Evolutionary conservation across 2,888 invertebrate species (phyloP), one percentile per base, ranked within the genome.

Genomic region (Meteorus colon): DNA sequence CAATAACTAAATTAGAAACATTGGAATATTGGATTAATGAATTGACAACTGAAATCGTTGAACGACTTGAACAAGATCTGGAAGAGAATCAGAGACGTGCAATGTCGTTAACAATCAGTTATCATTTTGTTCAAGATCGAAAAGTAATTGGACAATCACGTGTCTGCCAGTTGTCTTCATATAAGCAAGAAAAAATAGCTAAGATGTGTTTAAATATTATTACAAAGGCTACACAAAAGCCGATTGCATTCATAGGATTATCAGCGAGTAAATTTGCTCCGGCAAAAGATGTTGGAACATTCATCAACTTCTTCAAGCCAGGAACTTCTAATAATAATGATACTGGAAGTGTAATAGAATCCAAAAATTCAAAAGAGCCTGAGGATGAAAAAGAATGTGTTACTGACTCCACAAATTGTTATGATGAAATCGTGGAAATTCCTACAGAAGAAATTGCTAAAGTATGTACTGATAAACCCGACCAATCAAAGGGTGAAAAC

Each of bases 71-170:
- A 60, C 94, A 95, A 85, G 98, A 98, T 90, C 90, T 92, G 0
- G 88, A 92, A 65, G 95, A 97, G 91, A 97, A 96, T 85, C 95
- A 95, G 84, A 92, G 98, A 70, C 92, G 92, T 45, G 97, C 97
- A 0, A 94, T 94, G 87, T 92, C 94, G 84, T 92, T 98, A 91
- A 95, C 95, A 0, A 92, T 97, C 0, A 94, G 93, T 88, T 95
- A 94, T 84, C 86, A 86, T 4, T 87, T 84, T 76, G 82, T 83
- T 78, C 78, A 77, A 12, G 74, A 79, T 29, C 70, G 77, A 45
- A 78, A 78, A 74, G 80, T 80, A 4, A 62, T 88, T 51, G 82
- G 85, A 5, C 87, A 90, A 45, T 94, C 96, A 2, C 92, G 96
- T 78, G 94, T 93, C 16, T 90, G 89, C 74, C 89, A 90, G 80